Base-by-base conservation (phyloP, 2,113 vertebrate genomes). In the Eulemur macaco region DNA sequence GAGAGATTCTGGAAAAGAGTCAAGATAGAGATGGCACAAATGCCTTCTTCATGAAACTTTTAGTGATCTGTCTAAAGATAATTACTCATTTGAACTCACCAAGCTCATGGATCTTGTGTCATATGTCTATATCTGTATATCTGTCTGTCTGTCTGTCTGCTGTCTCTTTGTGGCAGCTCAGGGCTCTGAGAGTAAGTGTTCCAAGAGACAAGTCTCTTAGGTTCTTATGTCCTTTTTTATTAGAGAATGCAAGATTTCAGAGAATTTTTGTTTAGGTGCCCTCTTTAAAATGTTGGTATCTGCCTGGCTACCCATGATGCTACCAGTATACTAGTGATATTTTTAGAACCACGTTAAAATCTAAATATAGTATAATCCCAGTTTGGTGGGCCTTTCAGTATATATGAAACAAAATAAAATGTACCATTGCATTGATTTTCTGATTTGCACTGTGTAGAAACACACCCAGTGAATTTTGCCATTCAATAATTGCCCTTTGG, bases 331-430 rank as follows among this genome's bases (percentile, higher is more conserved):
- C 29, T 77, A 71, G 74, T 87, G 77, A 91, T 84, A 80, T 83
- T 92, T 96, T 95, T 91, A 89, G 82, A 92, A 77, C 14, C 21
- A 37, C 6, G 37, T 66, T 89, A 88, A 96, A 68, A 82, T 86
- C 27, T 71, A 96, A 90, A 58, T 96, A 69, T 68, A 92, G 54
- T 80, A 13, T 31, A 69, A 31, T 89, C 71, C 20, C 76, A 85
- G 37, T 84, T 69, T 94, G 34, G 66, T 92, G 11, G 20, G 39
- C 63, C 47, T 58, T 89, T 80, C 12, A 54, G 5, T 39, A 29
- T 80, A 12, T 54, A 71, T 29, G 34, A 69, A 86, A 74, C 45
- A 92, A 84, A 93, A 69, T 95, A 77, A 86, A 92, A 89, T 87
- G 50, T 31, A 73, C 12, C 50, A 76, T 86, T 83, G n/a, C 54